Evolutionary conservation across 2,113 vertebrate species (phyloP).

Genomic region (Grammomys dolichurus): DNA sequence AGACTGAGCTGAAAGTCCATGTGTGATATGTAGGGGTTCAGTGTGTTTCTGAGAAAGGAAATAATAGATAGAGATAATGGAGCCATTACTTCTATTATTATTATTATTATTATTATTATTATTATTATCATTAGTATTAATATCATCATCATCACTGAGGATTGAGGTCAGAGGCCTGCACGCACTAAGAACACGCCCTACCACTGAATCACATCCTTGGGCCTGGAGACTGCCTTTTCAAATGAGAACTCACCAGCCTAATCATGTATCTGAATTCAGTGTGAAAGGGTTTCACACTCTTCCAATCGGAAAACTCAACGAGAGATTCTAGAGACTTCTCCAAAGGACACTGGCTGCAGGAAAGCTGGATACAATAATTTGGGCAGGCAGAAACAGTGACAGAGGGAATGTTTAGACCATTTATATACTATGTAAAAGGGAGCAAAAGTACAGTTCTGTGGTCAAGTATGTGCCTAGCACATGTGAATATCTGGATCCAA

Average conservation of each 20-base stretch:
- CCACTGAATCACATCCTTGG: not conserved
- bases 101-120: not conserved
- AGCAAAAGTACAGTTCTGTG: not conserved
- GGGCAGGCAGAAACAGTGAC: not conserved
- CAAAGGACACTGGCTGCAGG: not conserved
- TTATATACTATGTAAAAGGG: not conserved
- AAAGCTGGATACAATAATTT: not conserved
- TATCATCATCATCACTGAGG: not conserved
- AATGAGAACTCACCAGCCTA: not conserved
- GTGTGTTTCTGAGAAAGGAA: not conserved
- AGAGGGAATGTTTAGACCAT: not conserved
- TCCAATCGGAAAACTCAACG: not conserved
- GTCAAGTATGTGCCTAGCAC: not conserved
- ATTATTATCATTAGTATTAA: not conserved
- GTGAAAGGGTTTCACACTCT: not conserved
- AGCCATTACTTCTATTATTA: not conserved
- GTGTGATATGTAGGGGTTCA: not conserved
- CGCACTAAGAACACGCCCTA: not conserved
- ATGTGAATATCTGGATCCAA: not conserved
- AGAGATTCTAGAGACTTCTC: not conserved
- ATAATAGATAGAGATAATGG: not conserved
- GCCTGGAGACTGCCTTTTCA: not conserved
- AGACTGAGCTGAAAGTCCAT: not conserved
- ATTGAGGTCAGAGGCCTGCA: not conserved
- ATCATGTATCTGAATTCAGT: not conserved